These are phyloP conservation scores for Rhyacophila evoluta DNA, from an alignment of 2,888 invertebrate species.

Conservation along the genomic window DNA sequence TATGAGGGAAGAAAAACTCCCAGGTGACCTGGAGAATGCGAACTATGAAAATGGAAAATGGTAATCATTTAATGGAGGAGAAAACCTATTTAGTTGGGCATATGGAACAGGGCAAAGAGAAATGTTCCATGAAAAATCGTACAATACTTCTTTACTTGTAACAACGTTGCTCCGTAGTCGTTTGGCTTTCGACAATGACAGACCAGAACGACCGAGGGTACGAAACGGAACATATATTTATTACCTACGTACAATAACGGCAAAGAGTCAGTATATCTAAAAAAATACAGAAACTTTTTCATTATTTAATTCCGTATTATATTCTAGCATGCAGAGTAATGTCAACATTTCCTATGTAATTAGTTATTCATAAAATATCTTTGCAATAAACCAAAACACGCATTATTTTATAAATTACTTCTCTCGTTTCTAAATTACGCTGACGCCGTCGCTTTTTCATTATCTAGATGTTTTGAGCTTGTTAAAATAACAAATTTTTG, in stretches of 20 bases:
- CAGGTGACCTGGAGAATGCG: slow-evolving; percentile 1
- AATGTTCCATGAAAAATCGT: slow-evolving; percentile 2
- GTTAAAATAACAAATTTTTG: too few relatives aligned
- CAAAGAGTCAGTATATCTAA: too few relatives aligned
- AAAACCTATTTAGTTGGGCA: slow-evolving; percentile 26
- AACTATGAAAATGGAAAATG: slow-evolving; percentile 28
- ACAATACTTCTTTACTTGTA: background rate
- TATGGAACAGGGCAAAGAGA: background rate
- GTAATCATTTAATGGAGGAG: slow-evolving; percentile 30
- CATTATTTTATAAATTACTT: too few relatives aligned
- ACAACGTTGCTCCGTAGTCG: background rate
- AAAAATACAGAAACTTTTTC: too few relatives aligned
- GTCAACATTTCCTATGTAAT: too few relatives aligned
- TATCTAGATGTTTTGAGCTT: too few relatives aligned
- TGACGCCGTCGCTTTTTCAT: too few relatives aligned
- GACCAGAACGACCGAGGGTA: background rate
- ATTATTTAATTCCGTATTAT: too few relatives aligned
- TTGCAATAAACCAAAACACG: too few relatives aligned
- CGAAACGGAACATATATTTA: background rate
- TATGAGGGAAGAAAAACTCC: background rate
- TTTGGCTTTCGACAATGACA: slow-evolving; percentile 1
- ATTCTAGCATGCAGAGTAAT: too few relatives aligned
- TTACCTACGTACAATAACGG: background rate
- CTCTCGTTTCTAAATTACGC: too few relatives aligned
- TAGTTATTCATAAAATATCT: too few relatives aligned